A percentile compares a stretch with the other conserved stretches of the same genome.
Evolutionary conservation across 2,888 invertebrate genomes (phyloP).

Genomic region (Mythimna albipuncta): DNA sequence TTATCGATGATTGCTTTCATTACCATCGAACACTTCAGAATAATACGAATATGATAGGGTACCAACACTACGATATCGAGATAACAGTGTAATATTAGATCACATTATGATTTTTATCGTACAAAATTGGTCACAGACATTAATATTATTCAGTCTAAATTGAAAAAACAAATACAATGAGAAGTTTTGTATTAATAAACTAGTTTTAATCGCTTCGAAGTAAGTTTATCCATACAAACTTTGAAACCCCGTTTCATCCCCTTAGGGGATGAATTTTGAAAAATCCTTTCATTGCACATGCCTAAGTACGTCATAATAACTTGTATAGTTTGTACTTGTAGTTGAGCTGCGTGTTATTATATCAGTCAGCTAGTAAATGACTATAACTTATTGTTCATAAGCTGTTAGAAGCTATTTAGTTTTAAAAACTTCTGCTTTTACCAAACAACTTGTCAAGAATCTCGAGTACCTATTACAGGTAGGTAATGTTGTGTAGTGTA

Average conservation of each 20-base stretch:
- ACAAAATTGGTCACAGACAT: neutral
- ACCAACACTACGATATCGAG: neutral
- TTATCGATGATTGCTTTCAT: conserved; percentile 23
- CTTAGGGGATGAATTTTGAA: no score
- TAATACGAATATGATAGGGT: conserved; percentile 16
- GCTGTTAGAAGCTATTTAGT: neutral
- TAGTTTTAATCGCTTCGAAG: no score
- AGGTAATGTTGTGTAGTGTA: neutral
- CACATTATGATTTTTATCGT: conserved; percentile 9
- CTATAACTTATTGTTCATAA: neutral
- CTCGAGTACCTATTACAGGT: neutral
- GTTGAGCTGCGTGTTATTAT: no score
- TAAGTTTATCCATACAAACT: no score
- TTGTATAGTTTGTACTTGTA: no score
- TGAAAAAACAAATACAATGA: neutral
- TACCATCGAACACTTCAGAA: conserved; percentile 12
- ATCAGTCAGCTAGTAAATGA: no score
- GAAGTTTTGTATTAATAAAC: neutral
- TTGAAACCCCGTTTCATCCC: no score
- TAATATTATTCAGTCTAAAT: neutral
- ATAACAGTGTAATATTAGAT: neutral
- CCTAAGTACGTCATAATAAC: no score
- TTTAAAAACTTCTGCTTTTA: neutral
- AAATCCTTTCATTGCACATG: no score
- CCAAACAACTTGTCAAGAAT: neutral